These are phyloP conservation scores for Myiagra hebetior DNA, from an alignment of 2,113 vertebrate species.

Conservation along the genomic window DNA sequence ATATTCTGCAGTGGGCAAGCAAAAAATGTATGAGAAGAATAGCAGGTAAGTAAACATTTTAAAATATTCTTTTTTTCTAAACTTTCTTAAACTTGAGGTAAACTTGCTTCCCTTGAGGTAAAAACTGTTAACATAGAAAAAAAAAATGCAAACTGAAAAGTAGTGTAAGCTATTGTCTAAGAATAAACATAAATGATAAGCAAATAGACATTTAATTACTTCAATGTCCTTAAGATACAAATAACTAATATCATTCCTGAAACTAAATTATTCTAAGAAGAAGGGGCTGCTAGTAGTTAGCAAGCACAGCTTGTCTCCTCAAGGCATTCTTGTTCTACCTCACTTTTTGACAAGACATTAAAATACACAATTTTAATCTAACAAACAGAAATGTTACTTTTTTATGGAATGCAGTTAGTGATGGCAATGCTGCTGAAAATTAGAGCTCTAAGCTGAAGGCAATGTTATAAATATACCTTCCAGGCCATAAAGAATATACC, in stretches of 20 bases:
- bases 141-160: not conserved
- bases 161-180: not conserved
- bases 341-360: not conserved
- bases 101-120: not conserved
- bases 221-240: not conserved
- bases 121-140: not conserved
- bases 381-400: not conserved
- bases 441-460: not conserved
- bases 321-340: not conserved
- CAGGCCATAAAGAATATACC: not conserved
- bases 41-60: not conserved
- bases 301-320: not conserved
- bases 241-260: not conserved
- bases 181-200: not conserved
- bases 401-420: not conserved
- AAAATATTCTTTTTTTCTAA: not conserved
- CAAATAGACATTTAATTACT: not conserved
- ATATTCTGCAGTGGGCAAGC: not conserved
- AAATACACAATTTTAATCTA: not conserved
- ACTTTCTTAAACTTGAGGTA: not conserved
- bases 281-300: not conserved
- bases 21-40: not conserved
- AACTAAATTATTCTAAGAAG: not conserved
- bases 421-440: not conserved
- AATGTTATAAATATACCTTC: not conserved